Evolutionary conservation across 2,888 invertebrate species (phyloP), one percentile per base, ranked within the genome.

Genomic region (Agrypnus murinus): DNA sequence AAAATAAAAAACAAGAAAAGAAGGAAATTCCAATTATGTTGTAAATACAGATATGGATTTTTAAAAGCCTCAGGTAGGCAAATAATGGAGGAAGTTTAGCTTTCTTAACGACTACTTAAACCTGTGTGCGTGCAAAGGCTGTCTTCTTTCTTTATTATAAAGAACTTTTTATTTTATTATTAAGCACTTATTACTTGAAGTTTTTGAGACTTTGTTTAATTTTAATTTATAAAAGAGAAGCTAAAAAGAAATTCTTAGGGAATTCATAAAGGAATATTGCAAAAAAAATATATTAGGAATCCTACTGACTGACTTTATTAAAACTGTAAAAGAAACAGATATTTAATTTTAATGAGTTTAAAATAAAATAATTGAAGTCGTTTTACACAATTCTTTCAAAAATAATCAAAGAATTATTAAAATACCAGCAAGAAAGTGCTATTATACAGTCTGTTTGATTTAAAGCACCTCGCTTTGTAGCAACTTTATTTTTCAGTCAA

Each of bases 61-160:
- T 43, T 43, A 43, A 43, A 43, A 43, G 38, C 38, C 38, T n/a
- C 38, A 40, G 38, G 38, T 40, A 40, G 43, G 15, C 14, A 14
- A 4, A 38, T 38, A 43, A 43, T 43, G 43, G 15, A 15, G 43
- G 43, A 15, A 8, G 43, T 43, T 43, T 4, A 15, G 15, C 43
- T 43, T 43, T 43, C 43, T 15, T 43, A 43, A 43, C 14, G 43
- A 43, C 5, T 43, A 40, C 43, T 15, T 43, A 15, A 1, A n/a
- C 36, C 34, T 7, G 10, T 38, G 38, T 38, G 38, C 38, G 38
- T 38, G 38, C 25, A 38, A n/a, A 12, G 12, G 4, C 12, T n/a
- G n/a, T n/a, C n/a, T n/a, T n/a, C n/a, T n/a, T n/a, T 38, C 38
- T 38, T 38, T 38, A 4, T 10, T 3, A n/a, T n/a, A 25, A 25